These are phyloP conservation scores for Eriocheir sinensis DNA, from an alignment of 1,140 invertebrate species.

Conservation along the genomic window DNA sequence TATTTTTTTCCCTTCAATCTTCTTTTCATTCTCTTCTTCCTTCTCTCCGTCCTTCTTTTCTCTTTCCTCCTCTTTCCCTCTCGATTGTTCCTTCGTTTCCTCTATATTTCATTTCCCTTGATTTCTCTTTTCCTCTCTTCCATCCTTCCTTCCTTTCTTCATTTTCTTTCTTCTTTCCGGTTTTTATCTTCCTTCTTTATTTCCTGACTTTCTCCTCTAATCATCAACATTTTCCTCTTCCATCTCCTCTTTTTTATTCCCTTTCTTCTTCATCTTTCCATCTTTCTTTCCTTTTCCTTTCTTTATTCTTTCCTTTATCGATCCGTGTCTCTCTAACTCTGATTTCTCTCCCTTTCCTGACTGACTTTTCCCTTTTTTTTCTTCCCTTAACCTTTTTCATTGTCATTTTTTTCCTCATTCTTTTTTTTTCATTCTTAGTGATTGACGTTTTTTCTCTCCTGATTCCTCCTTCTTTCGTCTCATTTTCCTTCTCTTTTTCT, in stretches of 20 bases:
- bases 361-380: not conserved
- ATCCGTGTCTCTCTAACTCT: too few species aligned
- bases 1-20: not conserved
- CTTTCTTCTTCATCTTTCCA: too few species aligned
- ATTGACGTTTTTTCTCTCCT: too few species aligned
- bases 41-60: conserved; percentile 16
- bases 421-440: not conserved
- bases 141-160: too few species aligned
- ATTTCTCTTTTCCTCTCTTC: not conserved
- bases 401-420: not conserved
- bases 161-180: not conserved
- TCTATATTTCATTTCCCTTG: too few species aligned
- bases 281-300: too few species aligned
- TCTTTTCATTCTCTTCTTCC: not conserved
- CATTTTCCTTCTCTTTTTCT: not conserved
- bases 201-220: not conserved
- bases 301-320: too few species aligned
- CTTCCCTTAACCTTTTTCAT: not conserved
- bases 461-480: not conserved
- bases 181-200: not conserved
- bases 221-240: too few species aligned
- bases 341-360: not conserved
- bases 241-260: too few species aligned
- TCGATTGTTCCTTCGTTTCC: conserved; percentile 2
- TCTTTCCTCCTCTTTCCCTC: not conserved